These are phyloP conservation scores for Oreonectes daqikongensis DNA, from an alignment of 2,797 vertebrate genomes.

Conservation along the genomic window DNA sequence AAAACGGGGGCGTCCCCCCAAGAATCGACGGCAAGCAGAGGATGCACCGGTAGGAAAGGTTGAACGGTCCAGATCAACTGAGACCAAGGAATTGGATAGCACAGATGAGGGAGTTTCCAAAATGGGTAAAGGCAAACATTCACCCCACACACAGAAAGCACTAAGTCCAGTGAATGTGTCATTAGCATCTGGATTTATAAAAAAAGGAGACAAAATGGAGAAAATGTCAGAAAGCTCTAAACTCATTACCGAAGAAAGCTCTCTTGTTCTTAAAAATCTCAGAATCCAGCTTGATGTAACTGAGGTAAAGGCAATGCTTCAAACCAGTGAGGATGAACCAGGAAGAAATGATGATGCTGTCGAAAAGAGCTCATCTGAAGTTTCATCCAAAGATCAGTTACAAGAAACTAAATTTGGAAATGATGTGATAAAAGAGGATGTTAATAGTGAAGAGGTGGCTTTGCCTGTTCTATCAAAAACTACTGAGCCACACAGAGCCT, in stretches of 20 bases:
- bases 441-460: conserved; percentile 73
- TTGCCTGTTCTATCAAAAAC: conserved; percentile 68
- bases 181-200: conserved; percentile 68
- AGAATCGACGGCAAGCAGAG: conserved; percentile 84
- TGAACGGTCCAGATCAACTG: conserved; percentile 77
- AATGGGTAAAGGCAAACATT: conserved; percentile 85
- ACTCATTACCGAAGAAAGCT: conserved; percentile 73
- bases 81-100: conserved; percentile 82
- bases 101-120: conserved; percentile 86
- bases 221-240: conserved; percentile 77
- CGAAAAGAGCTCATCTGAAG: conserved; percentile 72
- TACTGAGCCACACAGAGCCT: conserved; percentile 76
- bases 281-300: conserved; percentile 84
- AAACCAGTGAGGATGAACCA: conserved; percentile 77
- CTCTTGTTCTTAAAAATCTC: conserved; percentile 83
- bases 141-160: conserved; percentile 81
- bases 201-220: conserved; percentile 83
- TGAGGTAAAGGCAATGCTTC: conserved; percentile 81
- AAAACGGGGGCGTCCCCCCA: conserved; percentile 89
- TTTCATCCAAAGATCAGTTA: conserved; percentile 74
- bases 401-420: conserved; percentile 68
- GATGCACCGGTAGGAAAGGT: conserved; percentile 78
- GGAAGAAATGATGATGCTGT: conserved; percentile 67
- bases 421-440: conserved; percentile 66
- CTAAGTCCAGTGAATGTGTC: conserved; percentile 68